Evolutionary conservation across 2,888 invertebrate species (phyloP).

Genomic region (Drosophila subquinaria): DNA sequence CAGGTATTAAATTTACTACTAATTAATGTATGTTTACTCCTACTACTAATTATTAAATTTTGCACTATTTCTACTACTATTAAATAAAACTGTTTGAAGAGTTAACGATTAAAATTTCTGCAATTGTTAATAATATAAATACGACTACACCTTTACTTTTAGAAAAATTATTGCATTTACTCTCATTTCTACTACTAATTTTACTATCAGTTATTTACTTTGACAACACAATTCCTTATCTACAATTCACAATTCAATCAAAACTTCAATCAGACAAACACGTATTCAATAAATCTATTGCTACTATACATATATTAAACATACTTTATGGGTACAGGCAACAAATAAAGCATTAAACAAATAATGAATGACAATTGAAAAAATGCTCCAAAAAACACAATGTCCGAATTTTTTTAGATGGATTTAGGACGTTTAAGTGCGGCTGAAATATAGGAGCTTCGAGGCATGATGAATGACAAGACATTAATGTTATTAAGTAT

Average conservation of each 20-base stretch:
- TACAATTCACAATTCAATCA: not conserved
- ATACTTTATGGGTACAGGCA: conserved; percentile 25
- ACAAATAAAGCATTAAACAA: conserved; percentile 18
- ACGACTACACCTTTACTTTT: not conserved
- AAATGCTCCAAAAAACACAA: conserved; percentile 20
- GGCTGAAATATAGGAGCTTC: conserved; percentile 28
- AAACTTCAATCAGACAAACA: conserved; percentile 5
- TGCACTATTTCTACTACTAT: not conserved
- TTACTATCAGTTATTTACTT: not conserved
- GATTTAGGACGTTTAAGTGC: conserved; percentile 11
- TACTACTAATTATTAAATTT: not conserved
- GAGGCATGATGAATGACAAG: conserved; percentile 14
- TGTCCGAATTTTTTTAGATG: conserved; percentile 5
- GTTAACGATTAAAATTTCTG: too few relatives aligned
- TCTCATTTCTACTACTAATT: not conserved
- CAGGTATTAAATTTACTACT: too few relatives aligned
- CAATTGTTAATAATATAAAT: not conserved
- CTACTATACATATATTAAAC: not conserved
- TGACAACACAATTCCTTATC: not conserved
- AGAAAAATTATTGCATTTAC: not conserved
- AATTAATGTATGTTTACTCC: not conserved
- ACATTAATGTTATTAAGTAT: conserved; percentile 24
- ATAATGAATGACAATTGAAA: conserved; percentile 18
- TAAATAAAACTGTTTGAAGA: too few relatives aligned
- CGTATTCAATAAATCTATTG: not conserved